Base-by-base conservation (phyloP, 2,888 invertebrate species). In the Julus scanicus region DNA sequence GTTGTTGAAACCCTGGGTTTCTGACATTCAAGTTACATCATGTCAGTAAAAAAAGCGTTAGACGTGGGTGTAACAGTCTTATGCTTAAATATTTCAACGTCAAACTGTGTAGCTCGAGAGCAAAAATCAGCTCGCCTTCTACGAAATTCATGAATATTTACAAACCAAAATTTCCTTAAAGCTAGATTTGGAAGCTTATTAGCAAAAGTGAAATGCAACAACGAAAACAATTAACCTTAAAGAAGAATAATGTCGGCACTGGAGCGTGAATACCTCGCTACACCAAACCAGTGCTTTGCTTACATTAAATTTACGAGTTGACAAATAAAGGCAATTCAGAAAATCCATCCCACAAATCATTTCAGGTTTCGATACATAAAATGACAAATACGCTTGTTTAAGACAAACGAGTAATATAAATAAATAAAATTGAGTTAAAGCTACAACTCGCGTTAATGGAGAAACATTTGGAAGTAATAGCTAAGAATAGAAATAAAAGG, bases 161-260 rank as follows among this genome's bases (percentile, higher is more conserved):
- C 63, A 71, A 71, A 20, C 20, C 5, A 8, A 71, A 71, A 63
- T n/a, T 44, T 44, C 44, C 44, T 53, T n/a, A 2, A 17, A 8
- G 20, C 17, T 3, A 11, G 63, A n/a, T 71, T 71, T 8, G 1
- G n/a, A 71, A 29, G 63, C 63, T 71, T 71, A 20, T 71, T 71
- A 71, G 8, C 63, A 20, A 20, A 20, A 71, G 20, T 71, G 20
- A 5, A 71, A 17, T 44, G 44, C 63, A 71, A 29, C 63, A 17
- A 20, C 20, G 63, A 20, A 20, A 71, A 71, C 63, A 71, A 71
- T 71, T 71, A 71, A 71, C 63, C 63, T 71, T 71, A n/a, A 71
- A 9, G 63, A 71, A 71, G 63, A 71, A 71, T 20, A 71, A 71
- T 71, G 63, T 8, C 20, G n/a, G 63, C 63, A 20, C 5, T 71